These are phyloP conservation scores for Grallaria varia DNA, from an alignment of 2,113 vertebrate genomes.

Conservation along the genomic window DNA sequence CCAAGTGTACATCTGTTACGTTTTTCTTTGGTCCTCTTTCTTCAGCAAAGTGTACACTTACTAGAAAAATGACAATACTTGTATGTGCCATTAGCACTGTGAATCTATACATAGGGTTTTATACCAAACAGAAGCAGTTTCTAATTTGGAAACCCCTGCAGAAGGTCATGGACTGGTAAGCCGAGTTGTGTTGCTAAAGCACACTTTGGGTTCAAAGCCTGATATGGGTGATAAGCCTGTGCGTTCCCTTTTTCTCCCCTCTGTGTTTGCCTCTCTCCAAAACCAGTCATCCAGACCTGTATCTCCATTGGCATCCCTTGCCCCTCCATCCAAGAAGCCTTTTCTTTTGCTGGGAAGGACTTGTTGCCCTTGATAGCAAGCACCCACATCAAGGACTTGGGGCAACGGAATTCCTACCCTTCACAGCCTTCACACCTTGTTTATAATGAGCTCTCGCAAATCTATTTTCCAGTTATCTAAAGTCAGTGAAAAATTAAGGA, in stretches of 20 bases:
- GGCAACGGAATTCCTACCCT: background rate
- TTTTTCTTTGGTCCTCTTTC: background rate
- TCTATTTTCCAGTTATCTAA: background rate
- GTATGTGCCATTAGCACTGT: background rate
- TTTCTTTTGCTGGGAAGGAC: background rate
- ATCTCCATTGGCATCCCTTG: background rate
- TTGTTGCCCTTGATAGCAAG: background rate
- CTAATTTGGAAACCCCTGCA: background rate
- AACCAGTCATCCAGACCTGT: background rate
- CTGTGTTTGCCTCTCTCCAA: background rate
- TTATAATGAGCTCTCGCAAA: rapidly evolving
- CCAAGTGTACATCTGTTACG: background rate
- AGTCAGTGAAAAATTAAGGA: background rate
- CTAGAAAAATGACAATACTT: background rate
- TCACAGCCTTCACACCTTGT: background rate
- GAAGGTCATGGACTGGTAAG: background rate
- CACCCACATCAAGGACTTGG: background rate
- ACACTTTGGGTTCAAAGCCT: background rate
- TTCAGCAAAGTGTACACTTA: background rate
- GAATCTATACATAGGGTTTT: background rate
- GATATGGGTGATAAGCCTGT: background rate
- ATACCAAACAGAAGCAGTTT: background rate
- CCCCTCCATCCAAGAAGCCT: background rate
- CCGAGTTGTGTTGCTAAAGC: rapidly evolving
- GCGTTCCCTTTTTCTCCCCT: background rate